Base-by-base conservation (phyloP, 1,140 invertebrate genomes). In the Centruroides sculpturatus region DNA sequence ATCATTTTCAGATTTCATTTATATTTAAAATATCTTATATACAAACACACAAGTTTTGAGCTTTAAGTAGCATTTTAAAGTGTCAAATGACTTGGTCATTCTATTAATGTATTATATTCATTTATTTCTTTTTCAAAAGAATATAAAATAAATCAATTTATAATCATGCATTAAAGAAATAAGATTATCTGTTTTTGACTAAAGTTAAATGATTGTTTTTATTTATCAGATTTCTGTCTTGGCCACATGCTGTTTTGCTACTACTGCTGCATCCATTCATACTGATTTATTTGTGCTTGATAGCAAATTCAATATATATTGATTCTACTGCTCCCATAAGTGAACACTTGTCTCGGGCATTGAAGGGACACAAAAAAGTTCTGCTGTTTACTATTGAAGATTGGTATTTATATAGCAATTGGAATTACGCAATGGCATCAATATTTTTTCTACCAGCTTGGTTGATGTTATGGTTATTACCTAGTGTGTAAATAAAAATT, bases 331-430 rank as follows among this genome's bases (percentile, higher is more conserved):
- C 3, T 9, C 10, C 47, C 4, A 8, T 63, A 35, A 48, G 47
- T 49, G 80, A 85, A 60, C 53, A 69, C 54, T 47, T 83, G 1
- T 59, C 68, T 0, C 73, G 81, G 59, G 78, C 81, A 0, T 68
- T 82, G 0, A 75, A 76, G 53, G 87, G 86, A 1, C 80, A 82
- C 10, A 82, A 88, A 71, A 82, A 87, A 69, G 83, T 85, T 9
- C 76, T 89, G 11, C 82, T 89, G 66, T 87, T 85, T 68, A 81
- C 83, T 53, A 78, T 93, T 48, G 82, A 89, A 3, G 90, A 95
- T 73, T 83, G 82, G 36, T 82, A 88, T 78, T 76, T 85, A 49
- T 85, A 84, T 67, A 81, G 80, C 10, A 84, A 81, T 69, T 84
- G 82, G 82, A 74, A 81, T 34, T 84, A 78, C 66, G 74, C 75